A percentile compares a stretch with the other conserved stretches of the same genome.
Conservation (phyloP, 2,797 vertebrate species). For the Loris lydekkerianus region DNA sequence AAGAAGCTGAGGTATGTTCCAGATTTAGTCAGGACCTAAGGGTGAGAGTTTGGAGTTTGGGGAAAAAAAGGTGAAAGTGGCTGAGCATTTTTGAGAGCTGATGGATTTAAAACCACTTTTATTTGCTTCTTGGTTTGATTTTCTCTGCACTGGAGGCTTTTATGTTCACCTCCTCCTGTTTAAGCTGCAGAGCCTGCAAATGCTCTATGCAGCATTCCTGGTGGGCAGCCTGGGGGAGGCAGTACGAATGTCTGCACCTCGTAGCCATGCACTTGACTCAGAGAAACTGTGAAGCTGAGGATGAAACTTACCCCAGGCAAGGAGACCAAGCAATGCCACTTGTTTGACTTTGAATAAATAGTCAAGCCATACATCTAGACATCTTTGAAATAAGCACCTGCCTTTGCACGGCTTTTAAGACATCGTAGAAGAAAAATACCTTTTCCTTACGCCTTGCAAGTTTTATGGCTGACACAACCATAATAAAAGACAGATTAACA, state of each 20-base stretch:
- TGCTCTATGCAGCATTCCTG: background rate
- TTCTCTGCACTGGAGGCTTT: background rate
- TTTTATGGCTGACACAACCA: background rate
- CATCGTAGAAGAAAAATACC: background rate
- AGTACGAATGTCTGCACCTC: background rate
- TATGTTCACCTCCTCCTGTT: constrained; percentile 39
- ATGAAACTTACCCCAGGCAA: background rate
- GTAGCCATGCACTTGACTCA: background rate
- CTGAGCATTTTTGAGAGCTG: background rate
- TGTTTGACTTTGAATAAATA: background rate
- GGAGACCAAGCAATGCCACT: too few species aligned
- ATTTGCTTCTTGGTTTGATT: background rate
- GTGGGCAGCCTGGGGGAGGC: background rate
- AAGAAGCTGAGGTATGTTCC: constrained; percentile 34
- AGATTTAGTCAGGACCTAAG: rapidly evolving
- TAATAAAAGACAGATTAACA: background rate
- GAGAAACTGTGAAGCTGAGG: background rate
- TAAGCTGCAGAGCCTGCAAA: constrained; percentile 66
- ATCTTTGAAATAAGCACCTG: background rate
- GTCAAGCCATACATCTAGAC: background rate
- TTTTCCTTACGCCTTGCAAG: background rate
- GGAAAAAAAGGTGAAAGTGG: constrained; percentile 23
- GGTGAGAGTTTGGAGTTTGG: constrained; percentile 23
- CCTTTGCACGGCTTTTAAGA: background rate
- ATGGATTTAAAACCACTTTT: constrained; percentile 57